A percentile compares a stretch with the other conserved stretches of the same genome.
Evolutionary conservation across 2,888 invertebrate species (phyloP).

Genomic region (Orchesella flavescens): DNA sequence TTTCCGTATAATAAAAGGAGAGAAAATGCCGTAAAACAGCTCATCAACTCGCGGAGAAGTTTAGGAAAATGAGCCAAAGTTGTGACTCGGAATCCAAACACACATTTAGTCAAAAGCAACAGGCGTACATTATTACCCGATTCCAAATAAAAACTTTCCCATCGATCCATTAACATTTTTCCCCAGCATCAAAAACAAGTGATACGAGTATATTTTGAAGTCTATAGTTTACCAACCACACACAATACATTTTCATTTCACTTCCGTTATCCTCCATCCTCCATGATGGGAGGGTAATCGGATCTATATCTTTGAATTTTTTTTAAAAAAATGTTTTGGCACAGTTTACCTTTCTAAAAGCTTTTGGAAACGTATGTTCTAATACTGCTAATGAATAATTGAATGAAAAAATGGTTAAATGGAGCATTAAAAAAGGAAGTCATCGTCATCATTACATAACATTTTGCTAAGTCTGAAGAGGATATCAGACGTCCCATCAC

Average conservation of each 20-base stretch:
- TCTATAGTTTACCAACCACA: background rate
- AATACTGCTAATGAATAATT: background rate
- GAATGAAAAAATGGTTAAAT: background rate
- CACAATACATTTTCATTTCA: slow-evolving; percentile 8
- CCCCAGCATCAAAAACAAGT: slow-evolving; percentile 14
- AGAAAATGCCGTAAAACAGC: slow-evolving; percentile 46
- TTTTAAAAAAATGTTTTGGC: background rate
- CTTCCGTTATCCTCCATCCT: slow-evolving; percentile 25
- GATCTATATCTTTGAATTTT: slow-evolving; percentile 1
- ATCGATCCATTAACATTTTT: slow-evolving; percentile 44
- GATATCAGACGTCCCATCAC: background rate
- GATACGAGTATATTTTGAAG: background rate
- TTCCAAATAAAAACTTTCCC: slow-evolving; percentile 19
- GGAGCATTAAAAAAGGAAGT: background rate
- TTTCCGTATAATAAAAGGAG: background rate
- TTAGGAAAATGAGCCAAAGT: background rate
- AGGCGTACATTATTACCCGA: slow-evolving; percentile 1
- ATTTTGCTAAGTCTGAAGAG: background rate
- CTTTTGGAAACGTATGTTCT: background rate
- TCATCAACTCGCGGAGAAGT: slow-evolving; percentile 20
- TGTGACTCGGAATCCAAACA: slow-evolving; percentile 37
- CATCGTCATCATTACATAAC: background rate
- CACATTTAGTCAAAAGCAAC: slow-evolving; percentile 51
- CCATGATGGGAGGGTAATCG: slow-evolving; percentile 1
- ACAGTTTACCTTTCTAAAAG: background rate